Evolutionary conservation across 1,140 invertebrate genomes (phyloP).

Genomic region (Zophobas atratus): DNA sequence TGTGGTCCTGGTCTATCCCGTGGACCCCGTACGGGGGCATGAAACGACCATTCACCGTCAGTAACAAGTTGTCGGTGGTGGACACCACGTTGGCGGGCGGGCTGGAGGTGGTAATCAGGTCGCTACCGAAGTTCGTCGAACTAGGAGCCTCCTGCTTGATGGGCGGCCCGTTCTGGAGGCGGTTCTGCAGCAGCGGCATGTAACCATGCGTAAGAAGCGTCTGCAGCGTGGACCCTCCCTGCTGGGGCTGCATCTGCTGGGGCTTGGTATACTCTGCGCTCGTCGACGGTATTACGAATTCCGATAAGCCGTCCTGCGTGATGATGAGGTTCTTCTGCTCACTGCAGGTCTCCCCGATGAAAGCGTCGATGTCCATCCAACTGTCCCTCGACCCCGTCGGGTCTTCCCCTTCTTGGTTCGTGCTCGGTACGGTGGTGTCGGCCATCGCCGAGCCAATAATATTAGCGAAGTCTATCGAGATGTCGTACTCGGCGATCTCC

Average conservation of each 20-base stretch:
- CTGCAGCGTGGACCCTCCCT: slow-evolving; percentile 79
- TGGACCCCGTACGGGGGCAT: slow-evolving; percentile 68
- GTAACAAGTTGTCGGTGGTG: slow-evolving; percentile 75
- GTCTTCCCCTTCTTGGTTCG: slow-evolving; percentile 71
- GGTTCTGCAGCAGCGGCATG: slow-evolving; percentile 82
- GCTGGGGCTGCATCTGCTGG: slow-evolving; percentile 67
- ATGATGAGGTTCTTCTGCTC: slow-evolving; percentile 72
- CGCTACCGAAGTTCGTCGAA: slow-evolving; percentile 83
- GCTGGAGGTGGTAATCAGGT: slow-evolving; percentile 79
- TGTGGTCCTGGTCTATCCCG: slow-evolving; percentile 69
- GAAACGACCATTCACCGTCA: slow-evolving; percentile 76
- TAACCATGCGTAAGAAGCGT: slow-evolving; percentile 83
- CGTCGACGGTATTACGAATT: slow-evolving; percentile 77
- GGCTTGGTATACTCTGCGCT: slow-evolving; percentile 57
- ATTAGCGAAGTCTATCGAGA: slow-evolving; percentile 87
- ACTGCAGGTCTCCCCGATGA: slow-evolving; percentile 84
- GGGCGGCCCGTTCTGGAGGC: slow-evolving; percentile 81
- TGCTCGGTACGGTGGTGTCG: slow-evolving; percentile 84
- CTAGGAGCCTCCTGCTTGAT: slow-evolving; percentile 81
- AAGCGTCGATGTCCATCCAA: slow-evolving; percentile 88
- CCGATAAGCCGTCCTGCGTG: slow-evolving; percentile 76
- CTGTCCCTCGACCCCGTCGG: slow-evolving; percentile 79
- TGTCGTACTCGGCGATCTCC: slow-evolving; percentile 77
- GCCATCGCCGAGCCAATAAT: slow-evolving; percentile 92
- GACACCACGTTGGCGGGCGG: slow-evolving; percentile 75